These are phyloP conservation scores for Zonotrichia leucophrys DNA, from an alignment of 2,113 vertebrate genomes.

Conservation along the genomic window DNA sequence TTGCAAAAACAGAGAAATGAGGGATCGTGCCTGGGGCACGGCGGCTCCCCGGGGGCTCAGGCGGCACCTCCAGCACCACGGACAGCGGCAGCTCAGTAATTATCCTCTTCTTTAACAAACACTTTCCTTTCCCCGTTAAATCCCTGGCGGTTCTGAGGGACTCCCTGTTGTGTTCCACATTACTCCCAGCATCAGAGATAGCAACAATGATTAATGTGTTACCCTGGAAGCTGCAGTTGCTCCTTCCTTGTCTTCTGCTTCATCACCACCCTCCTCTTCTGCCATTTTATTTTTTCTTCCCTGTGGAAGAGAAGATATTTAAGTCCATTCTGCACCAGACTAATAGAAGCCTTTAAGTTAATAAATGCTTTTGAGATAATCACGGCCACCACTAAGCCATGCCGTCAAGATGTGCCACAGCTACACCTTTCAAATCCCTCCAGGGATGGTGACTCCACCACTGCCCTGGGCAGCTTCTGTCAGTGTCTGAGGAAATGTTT, in stretches of 20 bases:
- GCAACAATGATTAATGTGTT: accelerated
- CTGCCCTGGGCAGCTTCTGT: not conserved
- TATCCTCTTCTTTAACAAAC: not conserved
- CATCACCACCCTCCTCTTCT: not conserved
- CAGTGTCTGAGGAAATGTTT: not conserved
- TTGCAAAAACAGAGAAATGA: accelerated
- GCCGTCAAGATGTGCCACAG: not conserved
- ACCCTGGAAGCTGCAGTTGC: not conserved
- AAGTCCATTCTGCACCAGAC: not conserved
- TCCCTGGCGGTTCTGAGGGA: accelerated
- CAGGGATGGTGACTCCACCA: not conserved
- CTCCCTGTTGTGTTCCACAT: accelerated
- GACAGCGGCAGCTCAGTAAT: not conserved
- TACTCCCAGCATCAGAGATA: accelerated
- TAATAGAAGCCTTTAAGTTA: not conserved
- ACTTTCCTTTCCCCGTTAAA: accelerated
- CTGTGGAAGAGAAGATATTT: not conserved
- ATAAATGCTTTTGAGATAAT: not conserved
- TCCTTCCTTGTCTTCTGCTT: not conserved
- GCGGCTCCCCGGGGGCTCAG: not conserved
- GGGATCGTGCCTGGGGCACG: accelerated
- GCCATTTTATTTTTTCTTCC: not conserved
- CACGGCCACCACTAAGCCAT: not conserved
- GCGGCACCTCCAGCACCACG: slow-evolving; percentile 30
- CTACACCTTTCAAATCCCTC: not conserved